Base-by-base conservation (phyloP, 2,888 invertebrate species). In the Heliconius cydno region DNA sequence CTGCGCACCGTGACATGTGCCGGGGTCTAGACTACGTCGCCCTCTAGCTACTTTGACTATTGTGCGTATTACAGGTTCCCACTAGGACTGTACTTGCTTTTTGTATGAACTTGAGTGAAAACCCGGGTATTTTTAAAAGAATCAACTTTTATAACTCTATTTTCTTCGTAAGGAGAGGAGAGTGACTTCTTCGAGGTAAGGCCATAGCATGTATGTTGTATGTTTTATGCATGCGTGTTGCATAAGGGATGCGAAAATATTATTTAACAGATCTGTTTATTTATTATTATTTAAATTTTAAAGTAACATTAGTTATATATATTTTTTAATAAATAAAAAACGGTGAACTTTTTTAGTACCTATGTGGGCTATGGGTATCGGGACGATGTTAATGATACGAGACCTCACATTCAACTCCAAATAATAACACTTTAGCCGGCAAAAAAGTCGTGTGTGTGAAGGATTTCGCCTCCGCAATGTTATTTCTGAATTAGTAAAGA, bases 1-100 rank as follows among this genome's bases (percentile, higher is more conserved):
- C n/a, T 76, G 46, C 76, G 80, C 80, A 80, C 81, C 80, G 80
- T 76, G 57, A 77, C 81, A 80, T 80, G 78, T 80, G 81, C 80
- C 76, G 57, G 63, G 76, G n/a, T 13, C 74, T 80, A 78, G 80
- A 34, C 75, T 78, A 65, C 6, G 72, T 78, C 79, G 79, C 34
- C 78, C 57, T 13, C 76, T 81, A 81, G 76, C 28, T 79, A 73
- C 28, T 81, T 72, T 71, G 77, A 66, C 81, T 75, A 74, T 66
- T 60, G 70, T 19, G 77, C 28, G 28, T 28, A 28, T 28, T 28
- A 28, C 28, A 28, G 28, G 28, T 28, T 28, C 28, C 28, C 28
- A 28, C 28, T 28, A 28, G 28, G 28, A 60, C 57, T n/a, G 6
- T 41, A 41, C n/a, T 60, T 4, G 60, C n/a, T n/a, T n/a, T n/a